phyloP scores from a whole-genome alignment of 2,113 vertebrate genomes.

The Prietella phreatophila region DNA sequence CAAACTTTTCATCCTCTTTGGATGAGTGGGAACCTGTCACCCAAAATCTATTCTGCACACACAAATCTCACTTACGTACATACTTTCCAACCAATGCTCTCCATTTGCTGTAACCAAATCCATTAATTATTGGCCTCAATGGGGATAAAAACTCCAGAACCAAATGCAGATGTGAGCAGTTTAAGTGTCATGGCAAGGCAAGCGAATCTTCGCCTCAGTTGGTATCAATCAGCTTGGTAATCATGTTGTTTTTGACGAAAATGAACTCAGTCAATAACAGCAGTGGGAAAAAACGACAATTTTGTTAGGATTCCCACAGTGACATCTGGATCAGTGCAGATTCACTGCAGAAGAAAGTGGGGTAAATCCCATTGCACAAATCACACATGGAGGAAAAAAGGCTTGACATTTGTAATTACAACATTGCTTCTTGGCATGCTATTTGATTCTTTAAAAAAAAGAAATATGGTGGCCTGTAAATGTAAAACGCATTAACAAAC shows the following conservation, averaged over 20 bases:
- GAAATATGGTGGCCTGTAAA: neutral
- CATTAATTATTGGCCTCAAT: conserved; percentile 2
- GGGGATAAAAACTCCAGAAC: neutral
- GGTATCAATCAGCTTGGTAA: conserved; percentile 7
- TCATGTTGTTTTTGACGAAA: neutral
- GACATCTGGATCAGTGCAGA: conserved; percentile 32
- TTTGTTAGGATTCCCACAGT: conserved; percentile 22
- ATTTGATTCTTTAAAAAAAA: neutral
- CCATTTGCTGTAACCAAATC: conserved; percentile 28
- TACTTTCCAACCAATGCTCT: conserved; percentile 5
- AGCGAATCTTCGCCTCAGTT: neutral
- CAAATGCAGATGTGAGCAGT: conserved; percentile 22
- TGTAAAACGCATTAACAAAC: neutral
- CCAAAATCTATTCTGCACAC: conserved; percentile 9
- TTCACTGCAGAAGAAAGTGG: neutral
- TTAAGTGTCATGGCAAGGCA: neutral
- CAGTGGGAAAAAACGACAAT: neutral
- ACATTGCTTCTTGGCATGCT: neutral
- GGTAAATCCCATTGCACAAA: neutral
- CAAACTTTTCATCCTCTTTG: conserved; percentile 2
- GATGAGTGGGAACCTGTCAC: conserved; percentile 11
- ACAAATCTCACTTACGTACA: conserved; percentile 14
- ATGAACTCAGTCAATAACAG: neutral
- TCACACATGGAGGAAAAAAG: neutral
- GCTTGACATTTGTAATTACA: conserved; percentile 7